Base-by-base conservation (phyloP, 2,888 invertebrate genomes). In the Scaptomyza caliginosa region DNA sequence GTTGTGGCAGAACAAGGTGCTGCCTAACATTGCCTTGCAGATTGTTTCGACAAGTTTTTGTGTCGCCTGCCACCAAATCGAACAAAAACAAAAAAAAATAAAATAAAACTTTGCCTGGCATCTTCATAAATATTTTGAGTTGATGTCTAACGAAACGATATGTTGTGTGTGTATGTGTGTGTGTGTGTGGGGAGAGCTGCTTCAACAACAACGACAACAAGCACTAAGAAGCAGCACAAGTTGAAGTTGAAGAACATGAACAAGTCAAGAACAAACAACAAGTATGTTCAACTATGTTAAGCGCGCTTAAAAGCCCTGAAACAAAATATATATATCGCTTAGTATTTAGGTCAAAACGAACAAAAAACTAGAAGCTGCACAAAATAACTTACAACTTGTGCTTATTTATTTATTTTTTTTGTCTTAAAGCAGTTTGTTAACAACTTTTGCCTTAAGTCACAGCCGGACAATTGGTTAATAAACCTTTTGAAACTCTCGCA, bases 61-160 rank as follows among this genome's bases (percentile, higher is more conserved):
- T 78, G 82, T 77, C 57, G 69, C 69, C 72, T 49, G 64, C 73
- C 74, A 71, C 56, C 63, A 46, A n/a, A n/a, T n/a, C n/a, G n/a
- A n/a, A n/a, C n/a, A n/a, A n/a, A n/a, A n/a, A n/a, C n/a, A n/a
- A n/a, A n/a, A n/a, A n/a, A n/a, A n/a, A n/a, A n/a, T n/a, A n/a
- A 59, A 34, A 30, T n/a, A 30, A 75, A 75, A 81, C 75, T 81
- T 79, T 67, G 59, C 57, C 67, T 60, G 19, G 73, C 82, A 81
- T 79, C 78, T 79, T 79, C 75, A 81, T 79, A 79, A 79, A 79
- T 79, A 79, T 79, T 81, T 79, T 73, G 77, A 65, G 77, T 76
- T 76, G 43, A 55, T 79, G 73, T 76, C 79, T 73, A 67, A 59
- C 63, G 58, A 72, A 72, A 59, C 49, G 55, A 50, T 56, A 49